Evolutionary conservation across 2,888 invertebrate genomes (phyloP).

Genomic region (Baronia brevicornis): DNA sequence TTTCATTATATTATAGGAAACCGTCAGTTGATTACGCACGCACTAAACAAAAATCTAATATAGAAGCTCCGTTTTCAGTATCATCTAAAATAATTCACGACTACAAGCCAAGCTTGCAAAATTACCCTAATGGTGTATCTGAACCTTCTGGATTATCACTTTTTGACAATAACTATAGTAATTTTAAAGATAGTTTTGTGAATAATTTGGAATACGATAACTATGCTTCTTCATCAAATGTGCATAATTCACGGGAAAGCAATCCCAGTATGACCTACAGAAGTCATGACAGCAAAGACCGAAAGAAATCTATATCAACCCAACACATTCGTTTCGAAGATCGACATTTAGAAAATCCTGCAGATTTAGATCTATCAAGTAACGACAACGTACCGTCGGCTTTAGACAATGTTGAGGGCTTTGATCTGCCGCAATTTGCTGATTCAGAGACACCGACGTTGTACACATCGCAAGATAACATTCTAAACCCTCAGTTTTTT

Average conservation of each 20-base stretch:
- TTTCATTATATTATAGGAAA: slow-evolving; percentile 35
- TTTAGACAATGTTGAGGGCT: slow-evolving; percentile 36
- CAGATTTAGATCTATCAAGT: too few species aligned
- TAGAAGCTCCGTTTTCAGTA: slow-evolving; percentile 47
- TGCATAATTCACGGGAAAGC: slow-evolving; percentile 39
- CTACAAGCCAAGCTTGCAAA: slow-evolving; percentile 40
- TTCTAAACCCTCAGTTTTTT: slow-evolving; percentile 51
- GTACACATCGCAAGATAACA: slow-evolving; percentile 47
- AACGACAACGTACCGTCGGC: slow-evolving; percentile 37
- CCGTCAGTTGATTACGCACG: slow-evolving; percentile 36
- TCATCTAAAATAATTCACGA: slow-evolving; percentile 58
- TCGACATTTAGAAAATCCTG: slow-evolving; percentile 49
- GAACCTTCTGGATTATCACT: slow-evolving; percentile 34
- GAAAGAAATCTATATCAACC: slow-evolving; percentile 60
- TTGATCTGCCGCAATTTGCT: slow-evolving; percentile 30
- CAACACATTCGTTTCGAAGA: slow-evolving; percentile 64
- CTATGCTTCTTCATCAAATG: slow-evolving; percentile 51
- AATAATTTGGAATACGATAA: slow-evolving; percentile 55
- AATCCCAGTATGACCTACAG: slow-evolving; percentile 30
- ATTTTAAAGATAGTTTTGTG: slow-evolving; percentile 46
- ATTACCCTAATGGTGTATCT: slow-evolving; percentile 27
- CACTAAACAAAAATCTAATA: slow-evolving; percentile 33
- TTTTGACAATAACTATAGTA: slow-evolving; percentile 43
- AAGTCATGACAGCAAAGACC: slow-evolving; percentile 36
- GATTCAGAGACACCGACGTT: slow-evolving; percentile 39